These are phyloP conservation scores for Tuberolachnus salignus DNA, from an alignment of 2,888 invertebrate species.

Conservation along the genomic window DNA sequence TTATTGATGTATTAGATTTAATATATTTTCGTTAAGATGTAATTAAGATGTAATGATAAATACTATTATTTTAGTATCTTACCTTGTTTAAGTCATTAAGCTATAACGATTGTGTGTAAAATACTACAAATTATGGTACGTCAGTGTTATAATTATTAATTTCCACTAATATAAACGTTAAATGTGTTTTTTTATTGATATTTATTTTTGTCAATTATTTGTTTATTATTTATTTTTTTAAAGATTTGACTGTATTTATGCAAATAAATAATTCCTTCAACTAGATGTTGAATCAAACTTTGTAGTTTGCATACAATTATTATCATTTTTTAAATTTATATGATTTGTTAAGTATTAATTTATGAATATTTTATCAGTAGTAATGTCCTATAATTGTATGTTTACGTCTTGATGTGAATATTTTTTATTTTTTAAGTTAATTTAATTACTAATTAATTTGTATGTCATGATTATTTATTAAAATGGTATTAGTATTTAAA, in stretches of 20 bases:
- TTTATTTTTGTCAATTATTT: slow-evolving; percentile 23
- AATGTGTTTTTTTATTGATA: slow-evolving; percentile 3
- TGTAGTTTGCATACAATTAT: neutral
- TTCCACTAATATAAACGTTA: slow-evolving; percentile 1
- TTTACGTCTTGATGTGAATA: neutral
- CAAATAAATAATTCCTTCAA: neutral
- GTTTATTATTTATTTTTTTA: slow-evolving; percentile 14
- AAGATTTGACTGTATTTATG: slow-evolving; percentile 11
- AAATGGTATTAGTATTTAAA: neutral
- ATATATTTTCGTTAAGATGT: slow-evolving; percentile 1
- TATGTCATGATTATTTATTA: neutral
- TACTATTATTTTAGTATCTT: slow-evolving; percentile 2
- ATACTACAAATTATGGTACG: neutral
- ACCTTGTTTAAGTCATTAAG: neutral
- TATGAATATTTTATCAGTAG: slow-evolving; percentile 36
- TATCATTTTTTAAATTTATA: slow-evolving; percentile 31
- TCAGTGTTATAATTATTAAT: neutral
- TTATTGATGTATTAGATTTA: neutral
- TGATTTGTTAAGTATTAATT: slow-evolving; percentile 33
- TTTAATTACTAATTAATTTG: neutral
- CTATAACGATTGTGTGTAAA: neutral
- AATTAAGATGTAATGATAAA: slow-evolving; percentile 15
- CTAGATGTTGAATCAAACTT: neutral
- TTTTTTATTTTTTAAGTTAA: slow-evolving; percentile 19
- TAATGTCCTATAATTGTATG: neutral